These are phyloP conservation scores for Lerema accius DNA, from an alignment of 1,140 invertebrate species.

Conservation along the genomic window DNA sequence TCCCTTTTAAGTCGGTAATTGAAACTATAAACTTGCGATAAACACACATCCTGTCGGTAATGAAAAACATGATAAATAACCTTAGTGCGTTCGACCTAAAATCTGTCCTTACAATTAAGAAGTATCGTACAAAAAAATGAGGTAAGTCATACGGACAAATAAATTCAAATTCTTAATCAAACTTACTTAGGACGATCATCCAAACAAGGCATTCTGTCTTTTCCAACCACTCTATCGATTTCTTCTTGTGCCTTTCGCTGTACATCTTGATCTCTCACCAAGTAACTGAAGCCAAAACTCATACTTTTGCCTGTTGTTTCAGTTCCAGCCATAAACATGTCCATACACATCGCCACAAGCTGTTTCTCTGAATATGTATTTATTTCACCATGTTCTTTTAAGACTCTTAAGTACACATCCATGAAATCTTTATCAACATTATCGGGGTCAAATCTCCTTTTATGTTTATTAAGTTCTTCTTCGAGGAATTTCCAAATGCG, in stretches of 20 bases:
- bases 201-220: constrained; percentile 86
- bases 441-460: constrained; percentile 84
- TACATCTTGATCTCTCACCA: constrained; percentile 90
- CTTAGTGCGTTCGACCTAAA: too few species aligned
- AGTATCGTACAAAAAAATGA: too few species aligned
- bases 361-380: constrained; percentile 86
- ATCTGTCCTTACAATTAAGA: too few species aligned
- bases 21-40: too few species aligned
- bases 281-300: constrained; percentile 90
- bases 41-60: too few species aligned
- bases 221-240: constrained; percentile 89
- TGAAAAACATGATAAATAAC: too few species aligned
- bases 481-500: constrained; percentile 88
- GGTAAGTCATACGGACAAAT: too few species aligned
- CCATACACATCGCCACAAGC: constrained; percentile 89
- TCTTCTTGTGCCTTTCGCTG: constrained; percentile 91
- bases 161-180: too few species aligned
- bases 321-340: constrained; percentile 92
- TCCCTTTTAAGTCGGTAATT: too few species aligned
- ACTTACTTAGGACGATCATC: constrained; percentile 88
- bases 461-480: constrained; percentile 89
- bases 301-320: constrained; percentile 92
- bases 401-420: constrained; percentile 90
- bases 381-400: constrained; percentile 83
- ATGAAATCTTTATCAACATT: constrained; percentile 91